A percentile compares a stretch with the other conserved stretches of the same genome.
Conservation (phyloP, 2,888 invertebrate genomes). For the Drosophila peninsularis region DNA sequence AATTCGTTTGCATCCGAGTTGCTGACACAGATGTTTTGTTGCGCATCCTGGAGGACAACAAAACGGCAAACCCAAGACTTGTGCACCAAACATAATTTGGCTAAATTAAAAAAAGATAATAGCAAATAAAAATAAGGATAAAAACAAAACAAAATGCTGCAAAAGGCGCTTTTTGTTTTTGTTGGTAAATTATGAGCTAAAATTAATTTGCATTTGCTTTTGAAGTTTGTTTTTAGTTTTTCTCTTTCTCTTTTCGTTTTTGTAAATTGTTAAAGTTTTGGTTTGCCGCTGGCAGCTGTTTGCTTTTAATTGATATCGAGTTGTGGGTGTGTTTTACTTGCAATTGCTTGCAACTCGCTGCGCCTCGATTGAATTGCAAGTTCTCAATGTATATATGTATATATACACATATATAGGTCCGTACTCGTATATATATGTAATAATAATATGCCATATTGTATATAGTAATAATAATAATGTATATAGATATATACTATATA, state of each 20-base stretch:
- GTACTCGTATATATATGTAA: constrained; percentile 57
- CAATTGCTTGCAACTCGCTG: constrained; percentile 22
- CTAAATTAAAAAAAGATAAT: constrained; percentile 14
- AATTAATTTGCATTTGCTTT: constrained; percentile 41
- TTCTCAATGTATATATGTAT: constrained; percentile 28
- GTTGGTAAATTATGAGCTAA: constrained; percentile 36
- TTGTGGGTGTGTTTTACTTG: constrained; percentile 36
- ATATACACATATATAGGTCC: constrained; percentile 25
- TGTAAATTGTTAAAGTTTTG: constrained; percentile 54
- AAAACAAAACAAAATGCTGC: constrained; percentile 45
- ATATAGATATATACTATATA: constrained; percentile 58
- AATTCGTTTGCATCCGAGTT: constrained; percentile 30
- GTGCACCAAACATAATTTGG: constrained; percentile 43
- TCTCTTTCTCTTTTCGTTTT: constrained; percentile 15
- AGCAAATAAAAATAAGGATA: constrained; percentile 6
- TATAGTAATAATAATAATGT: constrained; percentile 76
- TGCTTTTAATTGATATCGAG: constrained; percentile 74
- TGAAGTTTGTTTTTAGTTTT: constrained; percentile 25
- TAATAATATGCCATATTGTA: constrained; percentile 76
- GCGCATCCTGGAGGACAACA: constrained; percentile 56
- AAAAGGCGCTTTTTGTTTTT: constrained; percentile 16
- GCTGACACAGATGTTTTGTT: constrained; percentile 43
- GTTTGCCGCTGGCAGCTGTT: constrained; percentile 74
- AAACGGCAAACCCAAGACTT: constrained; percentile 59
- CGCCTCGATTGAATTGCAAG: constrained; percentile 32